phyloP scores from a whole-genome alignment of 2,888 invertebrate genomes.

The Dione juno region DNA sequence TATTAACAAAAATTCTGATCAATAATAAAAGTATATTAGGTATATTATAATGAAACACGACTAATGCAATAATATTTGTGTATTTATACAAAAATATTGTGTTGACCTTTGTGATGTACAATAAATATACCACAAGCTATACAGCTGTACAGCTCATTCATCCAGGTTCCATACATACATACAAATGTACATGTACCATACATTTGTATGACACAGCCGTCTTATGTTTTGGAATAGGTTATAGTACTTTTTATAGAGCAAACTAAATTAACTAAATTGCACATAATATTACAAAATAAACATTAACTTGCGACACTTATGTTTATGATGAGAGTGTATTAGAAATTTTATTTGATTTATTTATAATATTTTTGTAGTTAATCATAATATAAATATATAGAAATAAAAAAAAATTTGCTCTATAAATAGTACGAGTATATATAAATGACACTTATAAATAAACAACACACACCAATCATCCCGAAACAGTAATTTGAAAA shows the following conservation, averaged over 20 bases:
- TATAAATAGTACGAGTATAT: slow-evolving; percentile 3
- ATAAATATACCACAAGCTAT: slow-evolving; percentile 40
- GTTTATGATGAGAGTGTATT: no score
- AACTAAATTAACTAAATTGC: not conserved
- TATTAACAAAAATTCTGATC: not conserved
- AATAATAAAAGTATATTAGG: no score
- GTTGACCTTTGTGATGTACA: slow-evolving; percentile 45
- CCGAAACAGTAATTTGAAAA: not conserved
- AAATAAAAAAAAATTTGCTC: slow-evolving; percentile 11
- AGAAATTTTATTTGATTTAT: no score
- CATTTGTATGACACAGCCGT: slow-evolving; percentile 54
- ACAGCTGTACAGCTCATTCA: slow-evolving; percentile 5
- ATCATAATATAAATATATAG: not conserved
- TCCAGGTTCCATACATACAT: not conserved
- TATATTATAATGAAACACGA: not conserved
- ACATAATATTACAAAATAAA: no score
- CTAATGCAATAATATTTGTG: slow-evolving; percentile 22
- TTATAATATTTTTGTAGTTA: no score
- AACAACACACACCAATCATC: slow-evolving; percentile 3
- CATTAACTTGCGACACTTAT: no score
- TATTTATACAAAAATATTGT: slow-evolving; percentile 46
- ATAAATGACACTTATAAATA: slow-evolving; percentile 4
- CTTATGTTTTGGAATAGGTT: slow-evolving; percentile 50
- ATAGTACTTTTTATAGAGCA: slow-evolving; percentile 1
- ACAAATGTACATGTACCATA: slow-evolving; percentile 5